phyloP scores from a whole-genome alignment of 2,888 invertebrate species.

The Germaria angustata region DNA sequence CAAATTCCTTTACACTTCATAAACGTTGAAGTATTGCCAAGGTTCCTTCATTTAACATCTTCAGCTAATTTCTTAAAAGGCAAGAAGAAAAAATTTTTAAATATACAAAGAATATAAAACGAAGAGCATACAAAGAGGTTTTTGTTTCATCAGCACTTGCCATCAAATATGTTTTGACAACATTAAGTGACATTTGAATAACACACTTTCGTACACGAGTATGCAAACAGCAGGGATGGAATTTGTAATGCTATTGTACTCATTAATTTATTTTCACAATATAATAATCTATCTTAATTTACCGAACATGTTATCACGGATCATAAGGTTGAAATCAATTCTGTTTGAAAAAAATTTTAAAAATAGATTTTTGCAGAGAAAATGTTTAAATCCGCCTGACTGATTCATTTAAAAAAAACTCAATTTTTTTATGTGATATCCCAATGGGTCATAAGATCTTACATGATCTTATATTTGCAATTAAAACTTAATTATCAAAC shows the following conservation, averaged over 20 bases:
- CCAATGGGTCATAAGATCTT: too few species aligned
- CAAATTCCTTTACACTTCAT: conserved; percentile 27
- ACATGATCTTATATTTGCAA: too few species aligned
- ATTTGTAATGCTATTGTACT: not conserved
- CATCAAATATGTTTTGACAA: conserved; percentile 61
- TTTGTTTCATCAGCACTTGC: conserved; percentile 34
- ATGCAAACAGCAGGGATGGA: not conserved
- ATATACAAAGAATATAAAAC: not conserved
- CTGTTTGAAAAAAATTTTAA: too few species aligned
- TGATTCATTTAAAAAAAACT: too few species aligned
- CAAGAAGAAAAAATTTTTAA: not conserved
- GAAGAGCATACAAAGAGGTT: conserved; percentile 1
- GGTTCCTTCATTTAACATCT: conserved; percentile 23
- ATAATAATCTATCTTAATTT: too few species aligned
- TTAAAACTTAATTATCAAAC: too few species aligned
- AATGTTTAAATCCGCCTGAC: too few species aligned
- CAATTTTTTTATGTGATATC: too few species aligned
- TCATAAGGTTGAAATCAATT: too few species aligned
- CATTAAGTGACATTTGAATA: conserved; percentile 58
- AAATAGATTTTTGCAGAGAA: too few species aligned
- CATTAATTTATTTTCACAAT: too few species aligned
- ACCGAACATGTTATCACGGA: too few species aligned
- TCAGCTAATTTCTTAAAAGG: conserved; percentile 56
- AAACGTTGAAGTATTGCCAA: conserved; percentile 26
- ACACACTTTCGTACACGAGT: not conserved